These are phyloP conservation scores for Caenorhabditis zanzibari DNA, from an alignment of 2,888 invertebrate species.

Conservation along the genomic window DNA sequence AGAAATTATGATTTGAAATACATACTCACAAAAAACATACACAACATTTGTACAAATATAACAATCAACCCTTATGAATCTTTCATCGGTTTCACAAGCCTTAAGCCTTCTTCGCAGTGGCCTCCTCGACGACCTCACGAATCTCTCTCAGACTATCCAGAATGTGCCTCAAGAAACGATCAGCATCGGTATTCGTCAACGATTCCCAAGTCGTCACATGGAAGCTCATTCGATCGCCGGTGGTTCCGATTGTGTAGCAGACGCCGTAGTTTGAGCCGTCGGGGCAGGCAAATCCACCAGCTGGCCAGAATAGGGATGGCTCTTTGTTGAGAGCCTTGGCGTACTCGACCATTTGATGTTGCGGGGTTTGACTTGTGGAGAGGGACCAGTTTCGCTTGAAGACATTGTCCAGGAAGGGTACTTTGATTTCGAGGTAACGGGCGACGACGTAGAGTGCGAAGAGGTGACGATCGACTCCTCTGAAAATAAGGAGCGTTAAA, in stretches of 20 bases:
- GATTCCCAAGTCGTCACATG: constrained; percentile 77
- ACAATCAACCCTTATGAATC: neutral
- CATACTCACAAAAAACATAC: too few species aligned
- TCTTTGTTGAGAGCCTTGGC: constrained; percentile 72
- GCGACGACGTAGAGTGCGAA: constrained; percentile 98
- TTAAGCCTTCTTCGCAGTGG: constrained; percentile 46
- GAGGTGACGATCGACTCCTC: constrained; percentile 90
- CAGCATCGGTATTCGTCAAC: constrained; percentile 69
- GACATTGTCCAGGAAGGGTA: constrained; percentile 87
- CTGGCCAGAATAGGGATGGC: constrained; percentile 78
- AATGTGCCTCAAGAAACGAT: constrained; percentile 70
- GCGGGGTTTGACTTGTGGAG: constrained; percentile 75
- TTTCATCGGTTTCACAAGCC: neutral
- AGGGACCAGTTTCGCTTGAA: constrained; percentile 95
- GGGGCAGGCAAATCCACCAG: constrained; percentile 78
- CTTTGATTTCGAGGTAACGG: constrained; percentile 92
- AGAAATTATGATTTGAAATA: too few species aligned
- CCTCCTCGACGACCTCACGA: constrained; percentile 69
- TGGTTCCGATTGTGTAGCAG: constrained; percentile 78
- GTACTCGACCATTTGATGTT: constrained; percentile 78
- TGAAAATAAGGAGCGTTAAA: constrained; percentile 18
- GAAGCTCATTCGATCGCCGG: constrained; percentile 78
- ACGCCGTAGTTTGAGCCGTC: constrained; percentile 80
- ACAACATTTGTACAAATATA: constrained; percentile 8
- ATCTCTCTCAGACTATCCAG: constrained; percentile 72